Conservation (phyloP, 1,140 invertebrate genomes). For the Coptotermes formosanus region DNA sequence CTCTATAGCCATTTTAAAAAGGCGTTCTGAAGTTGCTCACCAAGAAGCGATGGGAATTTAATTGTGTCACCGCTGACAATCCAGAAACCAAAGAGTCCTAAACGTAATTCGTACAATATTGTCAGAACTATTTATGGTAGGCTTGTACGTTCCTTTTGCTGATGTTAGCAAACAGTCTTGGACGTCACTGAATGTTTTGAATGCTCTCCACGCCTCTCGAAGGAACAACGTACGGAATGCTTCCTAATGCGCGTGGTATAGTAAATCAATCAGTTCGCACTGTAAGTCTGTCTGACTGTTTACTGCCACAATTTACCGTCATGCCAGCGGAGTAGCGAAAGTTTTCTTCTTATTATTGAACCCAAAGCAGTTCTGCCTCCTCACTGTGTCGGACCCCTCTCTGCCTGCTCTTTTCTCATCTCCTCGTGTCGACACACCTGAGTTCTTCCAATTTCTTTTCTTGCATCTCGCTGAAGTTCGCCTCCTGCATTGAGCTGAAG, state of each 20-base stretch:
- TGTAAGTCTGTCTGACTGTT: neutral
- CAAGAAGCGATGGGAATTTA: too few relatives aligned
- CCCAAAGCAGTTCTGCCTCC: neutral
- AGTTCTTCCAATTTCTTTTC: neutral
- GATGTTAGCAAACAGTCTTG: too few relatives aligned
- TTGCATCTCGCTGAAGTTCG: neutral
- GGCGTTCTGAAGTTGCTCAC: too few relatives aligned
- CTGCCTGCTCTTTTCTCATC: neutral
- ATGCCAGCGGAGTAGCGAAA: neutral
- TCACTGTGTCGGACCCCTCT: neutral
- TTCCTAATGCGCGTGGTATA: neutral
- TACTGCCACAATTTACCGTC: neutral
- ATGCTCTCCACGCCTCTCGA: neutral
- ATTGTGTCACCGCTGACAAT: too few relatives aligned
- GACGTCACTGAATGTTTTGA: too few relatives aligned
- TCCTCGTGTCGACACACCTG: neutral
- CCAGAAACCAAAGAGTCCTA: too few relatives aligned
- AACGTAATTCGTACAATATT: too few relatives aligned
- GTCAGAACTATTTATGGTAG: too few relatives aligned
- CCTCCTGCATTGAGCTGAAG: too few relatives aligned
- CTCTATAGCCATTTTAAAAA: too few relatives aligned
- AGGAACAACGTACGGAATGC: neutral
- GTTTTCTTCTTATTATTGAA: neutral
- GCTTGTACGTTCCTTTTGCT: too few relatives aligned
- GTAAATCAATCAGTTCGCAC: neutral